A percentile compares a stretch with the other conserved stretches of the same genome.
Evolutionary conservation across 2,113 vertebrate genomes (phyloP).

Genomic region (Rhizomys pruinosus): DNA sequence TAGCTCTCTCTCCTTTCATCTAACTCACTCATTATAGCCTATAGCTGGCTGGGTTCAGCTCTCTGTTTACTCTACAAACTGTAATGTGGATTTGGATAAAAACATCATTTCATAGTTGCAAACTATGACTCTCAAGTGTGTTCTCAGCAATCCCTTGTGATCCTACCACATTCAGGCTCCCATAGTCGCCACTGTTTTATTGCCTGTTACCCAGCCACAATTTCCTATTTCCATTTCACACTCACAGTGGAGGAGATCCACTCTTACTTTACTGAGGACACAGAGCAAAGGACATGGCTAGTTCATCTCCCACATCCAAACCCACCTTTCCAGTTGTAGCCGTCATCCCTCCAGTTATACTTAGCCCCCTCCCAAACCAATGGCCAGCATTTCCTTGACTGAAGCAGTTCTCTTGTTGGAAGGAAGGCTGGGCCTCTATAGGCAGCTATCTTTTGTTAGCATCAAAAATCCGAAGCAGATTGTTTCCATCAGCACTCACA

Average conservation of each 20-base stretch:
- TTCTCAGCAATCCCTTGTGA: not conserved
- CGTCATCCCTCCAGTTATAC: not conserved
- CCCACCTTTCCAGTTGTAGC: not conserved
- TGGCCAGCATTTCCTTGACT: not conserved
- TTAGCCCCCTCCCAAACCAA: no score
- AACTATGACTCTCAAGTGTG: not conserved
- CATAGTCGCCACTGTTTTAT: not conserved
- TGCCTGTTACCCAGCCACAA: not conserved
- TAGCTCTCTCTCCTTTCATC: not conserved
- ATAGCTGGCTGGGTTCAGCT: not conserved
- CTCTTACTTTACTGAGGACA: not conserved
- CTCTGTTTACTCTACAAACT: not conserved
- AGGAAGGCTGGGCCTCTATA: not conserved
- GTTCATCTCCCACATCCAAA: not conserved
- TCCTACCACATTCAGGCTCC: not conserved
- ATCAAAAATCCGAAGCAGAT: not conserved
- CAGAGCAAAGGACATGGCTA: not conserved
- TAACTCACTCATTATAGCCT: not conserved
- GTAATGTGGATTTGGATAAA: not conserved
- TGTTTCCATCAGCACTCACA: not conserved
- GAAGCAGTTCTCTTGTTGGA: not conserved
- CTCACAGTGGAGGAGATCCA: not conserved
- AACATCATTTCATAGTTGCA: not conserved
- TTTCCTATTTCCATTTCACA: not conserved
- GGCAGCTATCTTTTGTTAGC: not conserved